These are phyloP conservation scores for Drosophila erecta DNA, from an alignment of 1,140 invertebrate genomes.

Conservation along the genomic window DNA sequence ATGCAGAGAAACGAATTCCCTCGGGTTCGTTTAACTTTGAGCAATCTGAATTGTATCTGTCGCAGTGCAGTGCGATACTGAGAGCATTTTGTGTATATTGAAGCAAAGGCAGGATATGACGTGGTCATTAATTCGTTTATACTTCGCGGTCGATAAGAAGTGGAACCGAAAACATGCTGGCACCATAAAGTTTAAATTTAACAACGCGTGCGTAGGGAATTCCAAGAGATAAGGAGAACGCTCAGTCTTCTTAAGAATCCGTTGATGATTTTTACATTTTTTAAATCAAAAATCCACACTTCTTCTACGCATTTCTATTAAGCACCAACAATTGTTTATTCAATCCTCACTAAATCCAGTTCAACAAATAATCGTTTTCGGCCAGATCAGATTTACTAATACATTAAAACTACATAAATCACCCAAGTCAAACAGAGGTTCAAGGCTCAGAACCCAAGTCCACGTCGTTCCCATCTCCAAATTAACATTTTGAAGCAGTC, in stretches of 20 bases:
- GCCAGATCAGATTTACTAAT: constrained; percentile 1
- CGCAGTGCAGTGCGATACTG: constrained; percentile 18
- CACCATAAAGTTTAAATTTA: neutral
- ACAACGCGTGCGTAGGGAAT: neutral
- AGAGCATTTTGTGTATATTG: constrained; percentile 10
- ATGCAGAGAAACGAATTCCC: constrained; percentile 23
- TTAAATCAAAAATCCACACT: too few relatives aligned
- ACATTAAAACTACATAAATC: constrained; percentile 45
- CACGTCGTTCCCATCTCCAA: neutral
- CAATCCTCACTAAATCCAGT: neutral
- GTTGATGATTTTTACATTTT: too few relatives aligned
- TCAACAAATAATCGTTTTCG: constrained; percentile 2
- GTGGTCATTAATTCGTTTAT: constrained; percentile 26
- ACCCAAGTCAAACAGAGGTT: constrained; percentile 15
- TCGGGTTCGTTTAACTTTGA: constrained; percentile 63
- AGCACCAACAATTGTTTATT: neutral
- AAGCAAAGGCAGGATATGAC: constrained; percentile 8
- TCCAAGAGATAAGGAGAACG: neutral
- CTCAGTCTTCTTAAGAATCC: neutral
- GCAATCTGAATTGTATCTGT: constrained; percentile 8
- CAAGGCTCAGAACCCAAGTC: constrained; percentile 12
- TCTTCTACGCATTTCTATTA: neutral
- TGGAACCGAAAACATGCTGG: constrained; percentile 8
- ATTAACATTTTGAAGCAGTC: constrained; percentile 25
- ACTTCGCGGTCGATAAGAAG: constrained; percentile 25